A percentile compares a stretch with the other conserved stretches of the same genome.
Conservation (phyloP, 2,113 vertebrate genomes). For the Chrysochloris asiatica region DNA sequence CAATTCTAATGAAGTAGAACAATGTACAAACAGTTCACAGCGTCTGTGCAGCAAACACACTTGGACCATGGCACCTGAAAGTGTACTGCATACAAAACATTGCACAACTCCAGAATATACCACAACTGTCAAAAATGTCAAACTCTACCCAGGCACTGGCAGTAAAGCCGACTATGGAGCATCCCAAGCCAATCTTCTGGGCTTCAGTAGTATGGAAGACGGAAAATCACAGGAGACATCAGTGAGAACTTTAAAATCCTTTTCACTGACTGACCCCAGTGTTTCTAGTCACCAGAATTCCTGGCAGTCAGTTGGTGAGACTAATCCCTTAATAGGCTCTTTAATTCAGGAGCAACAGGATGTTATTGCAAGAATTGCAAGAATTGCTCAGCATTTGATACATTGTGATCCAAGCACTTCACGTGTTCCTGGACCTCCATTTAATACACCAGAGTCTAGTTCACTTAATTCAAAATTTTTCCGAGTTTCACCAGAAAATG, state of each 20-base stretch:
- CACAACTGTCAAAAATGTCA: slow-evolving; percentile 87
- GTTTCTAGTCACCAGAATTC: slow-evolving; percentile 83
- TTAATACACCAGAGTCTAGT: slow-evolving; percentile 82
- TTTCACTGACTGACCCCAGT: slow-evolving; percentile 87
- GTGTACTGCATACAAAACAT: slow-evolving; percentile 79
- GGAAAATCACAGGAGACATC: slow-evolving; percentile 83
- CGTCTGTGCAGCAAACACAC: slow-evolving; percentile 86
- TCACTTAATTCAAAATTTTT: slow-evolving; percentile 86
- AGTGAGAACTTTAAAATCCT: slow-evolving; percentile 90
- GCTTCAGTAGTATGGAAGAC: slow-evolving; percentile 83
- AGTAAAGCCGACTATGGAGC: slow-evolving; percentile 84
- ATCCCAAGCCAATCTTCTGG: slow-evolving; percentile 83
- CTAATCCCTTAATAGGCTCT: slow-evolving; percentile 95
- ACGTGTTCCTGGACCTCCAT: slow-evolving; percentile 87
- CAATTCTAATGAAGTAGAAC: slow-evolving; percentile 74
- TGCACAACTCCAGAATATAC: slow-evolving; percentile 83
- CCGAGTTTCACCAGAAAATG: slow-evolving; percentile 85
- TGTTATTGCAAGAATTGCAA: slow-evolving; percentile 97
- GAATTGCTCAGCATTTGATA: slow-evolving; percentile 97
- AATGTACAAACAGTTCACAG: slow-evolving; percentile 84
- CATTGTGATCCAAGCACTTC: slow-evolving; percentile 94
- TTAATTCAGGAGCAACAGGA: slow-evolving; percentile 97
- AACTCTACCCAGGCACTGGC: slow-evolving; percentile 86
- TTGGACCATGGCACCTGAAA: slow-evolving; percentile 83
- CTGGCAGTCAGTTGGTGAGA: slow-evolving; percentile 86